Conservation (phyloP, 2,888 invertebrate genomes). For the Steinernema carpocapsae region DNA sequence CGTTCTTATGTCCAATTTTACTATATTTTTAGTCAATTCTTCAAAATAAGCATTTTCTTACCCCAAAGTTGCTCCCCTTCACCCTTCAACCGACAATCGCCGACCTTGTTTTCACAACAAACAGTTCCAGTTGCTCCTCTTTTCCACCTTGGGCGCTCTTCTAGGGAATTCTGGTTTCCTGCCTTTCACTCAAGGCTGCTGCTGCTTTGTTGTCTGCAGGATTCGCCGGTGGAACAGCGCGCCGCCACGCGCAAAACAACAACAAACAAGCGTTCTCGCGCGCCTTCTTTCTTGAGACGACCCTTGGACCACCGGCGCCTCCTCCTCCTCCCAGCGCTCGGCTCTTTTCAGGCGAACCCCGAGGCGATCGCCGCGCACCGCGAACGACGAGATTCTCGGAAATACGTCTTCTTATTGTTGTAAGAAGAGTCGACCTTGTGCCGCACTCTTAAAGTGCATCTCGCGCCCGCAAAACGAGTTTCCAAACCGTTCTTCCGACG, state of each 20-base stretch:
- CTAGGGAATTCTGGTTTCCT: constrained; percentile 1
- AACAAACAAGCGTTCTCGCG: background rate
- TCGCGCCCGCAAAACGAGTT: background rate
- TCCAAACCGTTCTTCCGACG: constrained; percentile 6
- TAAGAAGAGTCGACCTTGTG: constrained; percentile 1
- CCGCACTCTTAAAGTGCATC: constrained; percentile 20
- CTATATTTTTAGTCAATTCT: too few species aligned
- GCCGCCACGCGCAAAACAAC: constrained; percentile 13
- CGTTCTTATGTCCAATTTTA: too few species aligned
- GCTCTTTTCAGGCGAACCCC: background rate
- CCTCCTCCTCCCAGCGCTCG: background rate
- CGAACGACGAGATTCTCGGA: constrained; percentile 6
- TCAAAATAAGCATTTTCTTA: too few species aligned
- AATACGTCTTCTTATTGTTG: constrained; percentile 8
- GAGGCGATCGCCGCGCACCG: constrained; percentile 7
- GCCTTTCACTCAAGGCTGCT: background rate
- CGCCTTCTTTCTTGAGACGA: background rate
- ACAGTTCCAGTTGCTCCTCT: constrained; percentile 14
- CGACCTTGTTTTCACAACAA: constrained; percentile 26
- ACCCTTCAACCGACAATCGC: too few species aligned
- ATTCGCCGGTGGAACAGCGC: constrained; percentile 7
- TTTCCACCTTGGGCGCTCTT: too few species aligned
- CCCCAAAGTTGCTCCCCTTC: too few species aligned
- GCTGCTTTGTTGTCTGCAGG: background rate
- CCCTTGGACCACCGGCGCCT: background rate